Conservation (phyloP, 1,140 invertebrate species). For the Rhyzopertha dominica region DNA sequence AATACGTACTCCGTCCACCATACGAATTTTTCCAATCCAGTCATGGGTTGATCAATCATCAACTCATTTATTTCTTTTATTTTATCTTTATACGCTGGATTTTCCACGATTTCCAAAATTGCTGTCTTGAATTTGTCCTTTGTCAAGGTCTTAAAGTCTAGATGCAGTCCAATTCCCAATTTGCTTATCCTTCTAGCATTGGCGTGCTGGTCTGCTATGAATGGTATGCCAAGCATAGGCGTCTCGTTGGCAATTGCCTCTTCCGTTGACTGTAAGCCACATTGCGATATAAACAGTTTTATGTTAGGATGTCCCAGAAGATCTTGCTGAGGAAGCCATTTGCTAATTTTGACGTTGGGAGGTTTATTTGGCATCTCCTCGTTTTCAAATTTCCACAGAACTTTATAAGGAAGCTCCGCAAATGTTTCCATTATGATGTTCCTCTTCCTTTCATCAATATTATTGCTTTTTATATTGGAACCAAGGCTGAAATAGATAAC, state of each 20-base stretch:
- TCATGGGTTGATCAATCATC: slow-evolving; percentile 38
- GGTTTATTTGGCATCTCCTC: slow-evolving; percentile 52
- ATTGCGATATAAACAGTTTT: slow-evolving; percentile 46
- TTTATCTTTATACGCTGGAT: slow-evolving; percentile 6
- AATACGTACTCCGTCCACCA: slow-evolving; percentile 54
- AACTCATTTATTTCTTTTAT: neutral
- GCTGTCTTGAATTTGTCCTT: slow-evolving; percentile 4
- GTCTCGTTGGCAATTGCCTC: slow-evolving; percentile 46
- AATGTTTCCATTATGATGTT: slow-evolving; percentile 47
- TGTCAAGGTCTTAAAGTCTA: slow-evolving; percentile 7
- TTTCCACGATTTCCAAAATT: slow-evolving; percentile 12
- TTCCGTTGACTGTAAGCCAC: slow-evolving; percentile 45
- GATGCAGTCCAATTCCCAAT: slow-evolving; percentile 23
- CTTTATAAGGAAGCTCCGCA: slow-evolving; percentile 46
- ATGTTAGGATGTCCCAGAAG: slow-evolving; percentile 35
- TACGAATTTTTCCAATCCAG: slow-evolving; percentile 40
- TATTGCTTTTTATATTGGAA: slow-evolving; percentile 50
- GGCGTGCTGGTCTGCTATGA: slow-evolving; percentile 31
- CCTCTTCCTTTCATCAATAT: slow-evolving; percentile 47
- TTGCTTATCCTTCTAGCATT: slow-evolving; percentile 19
- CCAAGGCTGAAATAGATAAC: slow-evolving; percentile 53
- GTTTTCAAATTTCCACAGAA: slow-evolving; percentile 47
- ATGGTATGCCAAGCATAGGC: slow-evolving; percentile 46
- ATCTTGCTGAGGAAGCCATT: slow-evolving; percentile 63
- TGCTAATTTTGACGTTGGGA: slow-evolving; percentile 55